phyloP scores from a whole-genome alignment of 2,888 invertebrate genomes.

The Lobophora halterata region DNA sequence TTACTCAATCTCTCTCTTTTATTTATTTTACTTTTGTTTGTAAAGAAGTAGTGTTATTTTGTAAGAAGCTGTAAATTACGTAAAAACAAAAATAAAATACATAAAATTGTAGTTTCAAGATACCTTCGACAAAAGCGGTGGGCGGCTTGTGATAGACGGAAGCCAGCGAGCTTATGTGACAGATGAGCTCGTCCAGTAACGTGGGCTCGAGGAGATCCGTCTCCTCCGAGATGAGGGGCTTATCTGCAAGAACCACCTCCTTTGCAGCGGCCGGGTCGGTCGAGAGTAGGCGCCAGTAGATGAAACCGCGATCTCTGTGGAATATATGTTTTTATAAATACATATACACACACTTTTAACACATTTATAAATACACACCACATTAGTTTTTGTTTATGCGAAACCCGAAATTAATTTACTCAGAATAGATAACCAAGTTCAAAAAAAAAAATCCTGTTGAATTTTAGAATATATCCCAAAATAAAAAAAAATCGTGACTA shows the following conservation, averaged over 20 bases:
- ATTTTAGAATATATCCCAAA: too few relatives aligned
- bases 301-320: constrained; percentile 96
- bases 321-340: neutral
- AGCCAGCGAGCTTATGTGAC: constrained; percentile 98
- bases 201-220: constrained; percentile 99
- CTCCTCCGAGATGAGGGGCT: constrained; percentile 99
- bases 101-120: too few relatives aligned
- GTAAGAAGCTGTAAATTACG: too few relatives aligned
- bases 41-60: too few relatives aligned
- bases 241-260: constrained; percentile 99
- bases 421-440: too few relatives aligned
- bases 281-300: constrained; percentile 98
- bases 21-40: too few relatives aligned
- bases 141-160: constrained; percentile 99
- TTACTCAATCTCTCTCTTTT: too few relatives aligned
- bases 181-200: constrained; percentile 97
- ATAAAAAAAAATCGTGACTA: too few relatives aligned
- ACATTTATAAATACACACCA: neutral
- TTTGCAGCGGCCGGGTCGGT: constrained; percentile 99
- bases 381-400: too few relatives aligned
- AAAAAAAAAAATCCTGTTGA: too few relatives aligned
- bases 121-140: constrained; percentile 97
- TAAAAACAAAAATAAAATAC: too few relatives aligned
- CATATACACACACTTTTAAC: neutral
- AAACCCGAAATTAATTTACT: too few relatives aligned